Evolutionary conservation across 1,140 invertebrate genomes (phyloP), one percentile per base, ranked within the genome.

Genomic region (Vanessa tameamea): DNA sequence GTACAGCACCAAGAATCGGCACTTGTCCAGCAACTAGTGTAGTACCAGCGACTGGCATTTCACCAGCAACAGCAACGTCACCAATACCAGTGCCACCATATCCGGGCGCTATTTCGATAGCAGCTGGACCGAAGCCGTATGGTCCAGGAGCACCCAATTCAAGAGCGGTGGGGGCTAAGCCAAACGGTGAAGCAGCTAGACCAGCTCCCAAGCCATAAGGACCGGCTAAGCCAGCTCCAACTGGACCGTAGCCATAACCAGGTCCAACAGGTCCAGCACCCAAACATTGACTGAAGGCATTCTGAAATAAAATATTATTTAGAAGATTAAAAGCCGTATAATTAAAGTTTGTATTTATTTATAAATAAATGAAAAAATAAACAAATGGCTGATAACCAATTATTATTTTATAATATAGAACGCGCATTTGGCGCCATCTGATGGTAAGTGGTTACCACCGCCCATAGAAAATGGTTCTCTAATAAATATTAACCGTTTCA

Each of bases 31-130:
- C 72, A 15, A 85, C 79, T 15, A 77, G 12, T 5, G 83, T 81
- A 31, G 76, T 80, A 43, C 82, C 86, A 61, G 72, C 74, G 13
- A 84, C 84, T 57, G 80, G 80, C 73, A 87, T 73, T 64, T 85
- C 81, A 26, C 82, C 82, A 67, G 69, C 77, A 4, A 86, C 82
- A 3, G 73, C 75, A 12, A 87, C 76, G 11, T 82, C 78, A 9
- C 85, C 85, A 23, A 77, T 63, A 26, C 85, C 85, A 23, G 77
- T 69, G 23, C 82, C 86, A 12, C 85, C 83, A 63, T 87, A 85
- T 3, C 74, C 76, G 11, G 84, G 5, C 3, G 53, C 53, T 57
- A 57, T 23, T 23, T 57, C 84, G 15, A 75, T 70, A 11, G 84
- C 82, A 11, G 71, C 55, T 23, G 55, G 55, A 3, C 9, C 55